Base-by-base conservation (phyloP, 2,797 vertebrate genomes). In the Ceryle rudis region DNA sequence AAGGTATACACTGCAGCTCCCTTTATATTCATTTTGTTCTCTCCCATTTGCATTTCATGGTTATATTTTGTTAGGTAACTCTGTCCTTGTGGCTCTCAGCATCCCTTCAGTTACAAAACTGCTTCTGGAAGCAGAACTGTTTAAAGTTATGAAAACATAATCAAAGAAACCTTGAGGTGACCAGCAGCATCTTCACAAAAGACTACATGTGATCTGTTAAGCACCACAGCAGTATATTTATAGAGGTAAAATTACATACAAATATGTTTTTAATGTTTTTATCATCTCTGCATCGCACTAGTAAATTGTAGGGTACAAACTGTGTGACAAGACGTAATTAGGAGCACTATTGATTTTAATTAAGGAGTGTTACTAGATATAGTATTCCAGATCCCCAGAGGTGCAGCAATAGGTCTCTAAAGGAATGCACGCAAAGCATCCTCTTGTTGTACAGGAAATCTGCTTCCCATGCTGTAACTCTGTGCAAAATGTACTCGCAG, bases 311-410 rank as follows among this genome's bases (percentile, higher is more conserved):
- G 79, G 73, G 12, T 74, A 64, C 57, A 62, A 91, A 62, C 54
- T 74, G 31, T 46, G 35, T 33, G 74, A 89, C 65, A 82, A 82
- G 82, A 79, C 22, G 26, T 87, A 83, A 90, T 93, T 81, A 96
- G 69, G 58, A 92, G 33, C 44, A 31, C 51, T 88, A 44, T 79
- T 87, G 82, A 70, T 96, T 95, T 97, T 92, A 95, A 95, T 93
- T 91, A 91, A 88, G 31, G 88, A 81, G 9, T 25, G 54, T 90
- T 94, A 86, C 85, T 83, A 87, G 66, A 72, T 71, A 21, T 28
- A 81, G 77, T 54, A 85, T 61, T 70, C 55, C n/a, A 54, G 31
- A 67, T 81, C 62, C 88, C 67, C 72, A 69, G 91, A 52, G 86
- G 37, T 57, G 69, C 31, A 77, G 86, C 33, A 71, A 42, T 33